Conservation (phyloP, 2,888 invertebrate genomes). For the Trissonchulus latispiculum region DNA sequence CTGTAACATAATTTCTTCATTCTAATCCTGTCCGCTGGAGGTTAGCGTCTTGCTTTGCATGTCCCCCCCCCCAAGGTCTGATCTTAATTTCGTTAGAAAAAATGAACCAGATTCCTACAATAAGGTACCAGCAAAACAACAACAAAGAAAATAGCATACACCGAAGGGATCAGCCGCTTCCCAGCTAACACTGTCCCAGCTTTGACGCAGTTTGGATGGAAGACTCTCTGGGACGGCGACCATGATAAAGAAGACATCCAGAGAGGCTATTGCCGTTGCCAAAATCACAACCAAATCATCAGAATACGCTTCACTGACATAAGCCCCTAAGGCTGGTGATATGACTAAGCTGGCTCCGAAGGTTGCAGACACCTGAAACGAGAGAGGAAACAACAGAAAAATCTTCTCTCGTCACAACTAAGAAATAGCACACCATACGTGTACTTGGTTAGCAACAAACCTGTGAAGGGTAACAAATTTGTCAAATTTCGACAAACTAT, state of each 20-base stretch:
- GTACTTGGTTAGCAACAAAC: too few relatives aligned
- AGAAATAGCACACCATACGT: too few relatives aligned
- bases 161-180: conserved; percentile 95
- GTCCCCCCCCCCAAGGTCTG: too few relatives aligned
- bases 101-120: background rate
- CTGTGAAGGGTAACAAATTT: too few relatives aligned
- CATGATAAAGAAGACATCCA: conserved; percentile 95
- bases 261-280: conserved; percentile 81
- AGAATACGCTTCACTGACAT: conserved; percentile 62
- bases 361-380: conserved; percentile 69
- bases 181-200: conserved; percentile 83
- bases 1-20: background rate
- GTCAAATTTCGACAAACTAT: too few relatives aligned
- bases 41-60: too few relatives aligned
- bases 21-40: too few relatives aligned
- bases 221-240: conserved; percentile 96
- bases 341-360: conserved; percentile 99
- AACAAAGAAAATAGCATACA: conserved; percentile 50
- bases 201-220: conserved; percentile 73
- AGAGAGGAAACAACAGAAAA: too few relatives aligned
- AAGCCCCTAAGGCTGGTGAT: conserved; percentile 84
- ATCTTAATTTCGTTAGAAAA: background rate
- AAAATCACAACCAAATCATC: conserved; percentile 76
- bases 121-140: background rate
- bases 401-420: too few relatives aligned